Percentiles rank a stretch among this genome's conserved stretches.
Conservation (phyloP, 2,113 vertebrate genomes). For the Panurus biarmicus region DNA sequence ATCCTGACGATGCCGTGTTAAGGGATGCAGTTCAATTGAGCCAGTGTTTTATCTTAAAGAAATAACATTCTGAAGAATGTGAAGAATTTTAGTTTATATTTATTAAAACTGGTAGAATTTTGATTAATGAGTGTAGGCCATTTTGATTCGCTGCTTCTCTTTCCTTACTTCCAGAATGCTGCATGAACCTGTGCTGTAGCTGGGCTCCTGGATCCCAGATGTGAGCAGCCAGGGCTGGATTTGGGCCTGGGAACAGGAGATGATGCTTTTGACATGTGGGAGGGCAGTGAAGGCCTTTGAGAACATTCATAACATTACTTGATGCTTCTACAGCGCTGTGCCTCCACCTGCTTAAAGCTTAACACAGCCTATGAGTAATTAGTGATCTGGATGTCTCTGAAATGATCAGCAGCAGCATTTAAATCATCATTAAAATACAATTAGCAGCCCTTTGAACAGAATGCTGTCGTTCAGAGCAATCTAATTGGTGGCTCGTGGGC, state of each 20-base stretch:
- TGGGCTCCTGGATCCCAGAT: background rate
- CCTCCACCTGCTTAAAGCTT: background rate
- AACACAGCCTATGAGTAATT: background rate
- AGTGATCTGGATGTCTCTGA: background rate
- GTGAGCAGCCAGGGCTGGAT: background rate
- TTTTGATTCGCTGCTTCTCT: background rate
- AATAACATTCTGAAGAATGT: background rate
- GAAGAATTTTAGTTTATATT: background rate
- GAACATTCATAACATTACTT: background rate
- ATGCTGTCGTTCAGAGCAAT: background rate
- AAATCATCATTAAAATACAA: background rate
- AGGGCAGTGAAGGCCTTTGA: background rate
- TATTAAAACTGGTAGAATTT: background rate
- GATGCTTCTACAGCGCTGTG: background rate
- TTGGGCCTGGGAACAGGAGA: background rate
- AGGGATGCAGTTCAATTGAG: rapidly evolving
- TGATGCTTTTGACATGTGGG: background rate
- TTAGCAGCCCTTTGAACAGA: background rate
- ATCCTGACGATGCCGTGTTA: background rate
- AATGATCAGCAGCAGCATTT: background rate
- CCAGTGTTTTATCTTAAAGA: background rate
- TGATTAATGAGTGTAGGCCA: background rate
- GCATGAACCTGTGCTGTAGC: background rate
- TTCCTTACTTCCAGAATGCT: background rate
- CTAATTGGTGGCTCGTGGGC: background rate